Evolutionary conservation across 2,797 vertebrate species (phyloP), one percentile per base, ranked within the genome.

Genomic region (Lepilemur ruficaudatus): DNA sequence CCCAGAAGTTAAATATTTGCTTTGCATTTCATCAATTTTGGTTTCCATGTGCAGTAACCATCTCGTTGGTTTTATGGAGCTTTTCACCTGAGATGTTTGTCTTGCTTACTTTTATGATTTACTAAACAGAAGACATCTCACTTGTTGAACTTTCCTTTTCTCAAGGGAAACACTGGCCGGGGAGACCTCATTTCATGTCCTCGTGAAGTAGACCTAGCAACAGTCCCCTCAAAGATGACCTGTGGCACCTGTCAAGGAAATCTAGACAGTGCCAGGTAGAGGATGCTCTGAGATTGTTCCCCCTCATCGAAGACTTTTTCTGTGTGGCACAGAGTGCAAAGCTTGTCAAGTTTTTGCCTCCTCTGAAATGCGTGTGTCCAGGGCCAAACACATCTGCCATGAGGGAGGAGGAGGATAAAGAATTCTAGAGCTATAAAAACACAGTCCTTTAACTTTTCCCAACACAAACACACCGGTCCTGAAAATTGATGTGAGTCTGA

Each of bases 401-500:
- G 28, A 46, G 30, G 41, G 28, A 50, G 41, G 20, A 41, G 30
- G 22, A 76, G 25, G 23, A 23, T 18, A 10, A 41, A 52, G 32
- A 52, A 38, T 28, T 17, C 41, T n/a, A 32, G 23, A 52, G 67
- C 38, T 32, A 0, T 50, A 12, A 23, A 20, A 48, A 32, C 25
- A n/a, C 9, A 4, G 20, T n/a, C 41, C 25, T 52, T 32, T 57
- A 6, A 28, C 46, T 67, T 85, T 41, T 73, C 59, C 22, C 32
- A 59, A 28, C 8, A 12, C 3, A 46, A 43, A 12, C 65, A 61
- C 32, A 7, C 73, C 9, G n/a, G 61, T 1, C 0, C 55, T 73
- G 91, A 76, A 23, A 15, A 30, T 12, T 12, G 14, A 25, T 15
- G n/a, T 0, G 0, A 6, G 18, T 3, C 11, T 4, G 38, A n/a